Evolutionary conservation across 2,113 vertebrate species (phyloP).

Genomic region (Microcebus ravelobensis): DNA sequence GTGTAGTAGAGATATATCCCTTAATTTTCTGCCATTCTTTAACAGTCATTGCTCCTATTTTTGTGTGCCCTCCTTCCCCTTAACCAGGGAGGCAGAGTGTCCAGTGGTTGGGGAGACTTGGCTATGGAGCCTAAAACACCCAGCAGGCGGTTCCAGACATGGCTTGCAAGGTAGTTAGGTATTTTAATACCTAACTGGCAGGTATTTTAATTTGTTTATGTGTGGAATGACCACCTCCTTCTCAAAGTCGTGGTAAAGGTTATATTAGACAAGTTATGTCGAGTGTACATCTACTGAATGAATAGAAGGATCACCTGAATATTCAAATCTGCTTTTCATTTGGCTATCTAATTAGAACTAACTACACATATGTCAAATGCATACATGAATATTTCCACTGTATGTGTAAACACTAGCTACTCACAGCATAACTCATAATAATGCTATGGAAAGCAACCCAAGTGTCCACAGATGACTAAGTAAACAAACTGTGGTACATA

Average conservation of each 20-base stretch:
- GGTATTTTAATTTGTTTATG: background rate
- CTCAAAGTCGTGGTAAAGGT: background rate
- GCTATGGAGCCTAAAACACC: background rate
- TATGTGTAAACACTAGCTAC: background rate
- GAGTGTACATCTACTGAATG: background rate
- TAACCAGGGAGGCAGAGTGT: background rate
- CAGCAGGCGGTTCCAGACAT: background rate
- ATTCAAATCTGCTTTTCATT: constrained; percentile 42
- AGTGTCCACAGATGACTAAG: background rate
- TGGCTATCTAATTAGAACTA: background rate
- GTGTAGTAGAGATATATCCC: background rate
- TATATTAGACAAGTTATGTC: background rate
- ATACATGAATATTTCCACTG: background rate
- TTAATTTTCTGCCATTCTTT: background rate
- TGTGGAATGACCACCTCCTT: background rate
- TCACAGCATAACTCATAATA: background rate
- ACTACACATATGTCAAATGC: background rate
- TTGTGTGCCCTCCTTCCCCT: background rate
- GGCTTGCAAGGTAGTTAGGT: background rate
- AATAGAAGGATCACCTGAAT: background rate
- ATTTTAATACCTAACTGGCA: background rate
- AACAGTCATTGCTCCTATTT: background rate
- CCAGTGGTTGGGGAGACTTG: background rate
- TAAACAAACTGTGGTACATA: background rate
- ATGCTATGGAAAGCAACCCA: background rate